Conservation (phyloP, 2,888 invertebrate genomes). For the Leptura quadrifasciata region DNA sequence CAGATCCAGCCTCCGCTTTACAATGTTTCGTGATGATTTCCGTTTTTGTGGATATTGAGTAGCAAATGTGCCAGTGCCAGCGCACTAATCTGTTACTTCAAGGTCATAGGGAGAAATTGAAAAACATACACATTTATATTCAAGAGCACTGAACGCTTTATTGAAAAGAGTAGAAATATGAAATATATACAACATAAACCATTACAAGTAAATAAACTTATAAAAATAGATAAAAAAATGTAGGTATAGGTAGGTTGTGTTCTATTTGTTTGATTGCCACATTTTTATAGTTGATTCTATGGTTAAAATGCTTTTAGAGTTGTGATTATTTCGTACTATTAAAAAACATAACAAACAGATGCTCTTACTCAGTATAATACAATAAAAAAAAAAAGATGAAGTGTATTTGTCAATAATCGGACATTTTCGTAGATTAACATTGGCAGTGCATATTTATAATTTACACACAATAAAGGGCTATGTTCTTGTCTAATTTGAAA, state of each 20-base stretch:
- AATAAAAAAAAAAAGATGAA: constrained; percentile 14
- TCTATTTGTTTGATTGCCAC: constrained; percentile 24
- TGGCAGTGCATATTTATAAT: constrained; percentile 38
- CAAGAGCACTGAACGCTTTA: constrained; percentile 55
- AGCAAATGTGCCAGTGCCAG: too few relatives aligned
- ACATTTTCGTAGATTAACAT: constrained; percentile 26
- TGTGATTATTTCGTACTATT: neutral
- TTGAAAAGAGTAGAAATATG: constrained; percentile 43
- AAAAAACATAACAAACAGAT: constrained; percentile 21
- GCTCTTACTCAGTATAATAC: neutral
- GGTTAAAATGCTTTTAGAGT: neutral
- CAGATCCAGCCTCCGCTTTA: too few relatives aligned
- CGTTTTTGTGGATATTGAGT: too few relatives aligned
- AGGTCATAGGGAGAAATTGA: neutral
- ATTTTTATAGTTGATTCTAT: neutral
- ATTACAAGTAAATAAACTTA: constrained; percentile 26
- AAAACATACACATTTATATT: neutral
- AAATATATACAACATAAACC: constrained; percentile 36
- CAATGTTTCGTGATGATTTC: too few relatives aligned
- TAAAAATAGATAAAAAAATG: constrained; percentile 5
- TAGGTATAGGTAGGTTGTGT: neutral
- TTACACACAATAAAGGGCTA: constrained; percentile 38
- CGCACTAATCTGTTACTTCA: too few relatives aligned
- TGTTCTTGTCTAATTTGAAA: constrained; percentile 25
- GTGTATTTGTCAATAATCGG: constrained; percentile 16